Percentiles rank a stretch among this genome's conserved stretches.
phyloP scores from a whole-genome alignment of 2,113 vertebrate species.

The Crotalus viridis region DNA sequence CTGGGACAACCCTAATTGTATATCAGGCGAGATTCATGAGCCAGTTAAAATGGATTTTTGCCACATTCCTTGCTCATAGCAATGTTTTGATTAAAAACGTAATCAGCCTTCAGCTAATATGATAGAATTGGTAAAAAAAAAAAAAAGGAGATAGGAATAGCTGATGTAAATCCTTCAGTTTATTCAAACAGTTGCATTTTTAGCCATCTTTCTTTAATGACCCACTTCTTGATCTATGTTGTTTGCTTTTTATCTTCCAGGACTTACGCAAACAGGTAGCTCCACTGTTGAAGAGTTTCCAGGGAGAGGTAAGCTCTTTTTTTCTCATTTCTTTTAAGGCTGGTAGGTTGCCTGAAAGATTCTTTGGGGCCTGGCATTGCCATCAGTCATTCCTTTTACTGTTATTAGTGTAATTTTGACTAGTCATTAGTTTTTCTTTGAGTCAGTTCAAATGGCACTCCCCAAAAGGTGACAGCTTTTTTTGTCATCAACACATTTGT shows the following conservation, averaged over 20 bases:
- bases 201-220: neutral
- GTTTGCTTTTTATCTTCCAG: constrained; percentile 71
- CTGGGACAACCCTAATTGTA: constrained; percentile 27
- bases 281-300: constrained; percentile 98
- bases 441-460: neutral
- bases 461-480: neutral
- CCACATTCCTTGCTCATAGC: neutral
- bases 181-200: neutral
- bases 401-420: neutral
- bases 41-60: constrained; percentile 16
- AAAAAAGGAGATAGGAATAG: neutral
- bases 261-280: constrained; percentile 98
- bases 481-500: neutral
- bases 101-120: neutral
- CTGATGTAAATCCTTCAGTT: neutral
- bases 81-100: constrained; percentile 7
- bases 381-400: neutral
- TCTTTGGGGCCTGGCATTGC: neutral
- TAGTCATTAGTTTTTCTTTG: neutral
- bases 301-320: constrained; percentile 89
- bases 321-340: rapidly evolving
- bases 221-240: constrained; percentile 45
- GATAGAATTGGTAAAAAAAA: constrained; percentile 2
- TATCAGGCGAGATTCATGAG: constrained; percentile 38
- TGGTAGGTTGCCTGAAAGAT: neutral